Evolutionary conservation across 2,113 vertebrate species (phyloP).

Genomic region (Petrocephalus microphthalmus): DNA sequence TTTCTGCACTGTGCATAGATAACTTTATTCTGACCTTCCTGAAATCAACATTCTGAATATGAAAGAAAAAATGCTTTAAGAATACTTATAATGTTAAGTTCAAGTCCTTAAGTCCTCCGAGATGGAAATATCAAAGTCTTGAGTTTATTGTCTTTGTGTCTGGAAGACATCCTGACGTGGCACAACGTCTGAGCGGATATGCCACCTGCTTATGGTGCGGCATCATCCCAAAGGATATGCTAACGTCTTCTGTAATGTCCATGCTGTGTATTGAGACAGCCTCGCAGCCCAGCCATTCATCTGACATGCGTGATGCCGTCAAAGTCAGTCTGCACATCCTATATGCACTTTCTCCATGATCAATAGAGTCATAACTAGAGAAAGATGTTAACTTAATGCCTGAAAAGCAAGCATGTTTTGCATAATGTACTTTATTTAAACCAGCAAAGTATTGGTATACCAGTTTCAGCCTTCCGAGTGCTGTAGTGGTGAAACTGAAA

Average conservation of each 20-base stretch:
- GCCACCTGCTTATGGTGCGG: not conserved
- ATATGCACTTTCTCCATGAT: not conserved
- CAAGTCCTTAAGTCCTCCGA: not conserved
- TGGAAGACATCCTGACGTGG: not conserved
- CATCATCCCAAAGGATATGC: not conserved
- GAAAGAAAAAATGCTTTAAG: not conserved
- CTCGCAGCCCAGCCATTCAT: not conserved
- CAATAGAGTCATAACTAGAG: not conserved
- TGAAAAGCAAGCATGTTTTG: not conserved
- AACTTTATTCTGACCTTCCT: not conserved
- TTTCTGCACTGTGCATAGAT: not conserved
- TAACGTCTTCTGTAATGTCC: not conserved
- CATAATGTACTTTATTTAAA: not conserved
- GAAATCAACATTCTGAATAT: not conserved
- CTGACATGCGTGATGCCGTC: not conserved
- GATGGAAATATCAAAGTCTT: not conserved
- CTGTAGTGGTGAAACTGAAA: not conserved
- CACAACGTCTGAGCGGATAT: not conserved
- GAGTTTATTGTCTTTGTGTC: not conserved
- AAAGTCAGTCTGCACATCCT: not conserved
- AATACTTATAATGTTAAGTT: not conserved
- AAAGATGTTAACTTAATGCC: not conserved
- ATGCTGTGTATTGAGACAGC: not conserved
- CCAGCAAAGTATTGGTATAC: not conserved
- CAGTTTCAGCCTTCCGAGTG: not conserved